These are phyloP conservation scores for Ailurus styani DNA, from an alignment of 2,113 vertebrate genomes.

Conservation along the genomic window DNA sequence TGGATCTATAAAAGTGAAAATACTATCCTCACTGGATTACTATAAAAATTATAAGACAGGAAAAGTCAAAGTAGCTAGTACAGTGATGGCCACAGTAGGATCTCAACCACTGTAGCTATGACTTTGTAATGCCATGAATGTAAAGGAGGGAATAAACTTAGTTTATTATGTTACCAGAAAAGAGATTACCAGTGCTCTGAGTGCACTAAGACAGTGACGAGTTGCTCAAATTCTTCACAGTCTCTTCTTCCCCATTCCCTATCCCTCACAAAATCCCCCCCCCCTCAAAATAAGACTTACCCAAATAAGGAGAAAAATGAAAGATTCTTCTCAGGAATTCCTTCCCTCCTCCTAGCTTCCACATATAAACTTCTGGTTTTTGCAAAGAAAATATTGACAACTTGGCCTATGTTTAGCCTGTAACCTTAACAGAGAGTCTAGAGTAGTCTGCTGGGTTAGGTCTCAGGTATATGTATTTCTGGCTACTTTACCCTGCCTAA, in stretches of 20 bases:
- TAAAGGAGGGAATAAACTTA: not conserved
- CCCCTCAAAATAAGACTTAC: not conserved
- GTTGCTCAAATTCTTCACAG: constrained; percentile 27
- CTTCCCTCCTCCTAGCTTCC: not conserved
- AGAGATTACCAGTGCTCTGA: not conserved
- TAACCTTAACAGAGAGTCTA: not conserved
- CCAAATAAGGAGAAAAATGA: constrained; percentile 49
- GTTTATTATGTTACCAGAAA: not conserved
- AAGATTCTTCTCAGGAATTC: constrained; percentile 47
- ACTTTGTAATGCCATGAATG: not conserved
- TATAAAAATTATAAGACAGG: constrained; percentile 4
- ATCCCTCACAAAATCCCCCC: not conserved
- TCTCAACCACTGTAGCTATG: not conserved
- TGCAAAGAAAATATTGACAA: constrained; percentile 20
- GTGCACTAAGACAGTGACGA: not conserved
- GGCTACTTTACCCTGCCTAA: not conserved
- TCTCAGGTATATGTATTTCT: not conserved
- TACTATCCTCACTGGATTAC: not conserved
- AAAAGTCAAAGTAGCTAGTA: not conserved
- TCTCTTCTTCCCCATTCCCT: not conserved
- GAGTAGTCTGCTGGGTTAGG: not conserved
- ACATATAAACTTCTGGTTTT: not conserved
- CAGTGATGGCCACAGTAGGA: not conserved
- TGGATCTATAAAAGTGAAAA: not conserved
- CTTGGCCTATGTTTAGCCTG: not conserved